A percentile compares a stretch with the other conserved stretches of the same genome.
These are phyloP conservation scores for Syrrhaptes paradoxus DNA, from an alignment of 2,113 vertebrate species.

Conservation along the genomic window DNA sequence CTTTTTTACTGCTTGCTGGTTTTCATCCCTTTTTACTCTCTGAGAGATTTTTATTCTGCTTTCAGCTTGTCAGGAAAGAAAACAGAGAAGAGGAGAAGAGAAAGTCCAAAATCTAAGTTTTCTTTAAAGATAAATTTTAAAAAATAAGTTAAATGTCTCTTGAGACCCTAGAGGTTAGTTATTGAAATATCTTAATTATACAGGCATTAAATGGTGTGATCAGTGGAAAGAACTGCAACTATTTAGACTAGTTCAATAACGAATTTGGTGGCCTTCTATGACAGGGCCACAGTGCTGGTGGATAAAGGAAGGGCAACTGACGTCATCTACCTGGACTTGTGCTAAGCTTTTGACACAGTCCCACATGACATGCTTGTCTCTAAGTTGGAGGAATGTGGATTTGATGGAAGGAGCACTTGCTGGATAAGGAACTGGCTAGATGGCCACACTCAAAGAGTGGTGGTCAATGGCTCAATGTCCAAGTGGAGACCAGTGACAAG, in stretches of 20 bases:
- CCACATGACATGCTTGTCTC: too few relatives aligned
- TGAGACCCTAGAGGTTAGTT: neutral
- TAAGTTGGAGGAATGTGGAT: too few relatives aligned
- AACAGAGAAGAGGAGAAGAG: neutral
- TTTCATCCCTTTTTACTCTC: neutral
- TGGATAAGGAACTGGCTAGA: too few relatives aligned
- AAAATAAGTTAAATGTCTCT: neutral
- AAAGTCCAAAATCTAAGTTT: neutral
- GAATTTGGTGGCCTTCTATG: too few relatives aligned
- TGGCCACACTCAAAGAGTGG: too few relatives aligned
- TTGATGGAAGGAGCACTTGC: too few relatives aligned
- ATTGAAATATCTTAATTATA: neutral
- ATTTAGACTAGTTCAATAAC: neutral
- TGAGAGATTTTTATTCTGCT: neutral
- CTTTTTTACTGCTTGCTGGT: rapidly evolving
- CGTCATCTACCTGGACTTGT: too few relatives aligned
- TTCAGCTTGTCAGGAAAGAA: neutral
- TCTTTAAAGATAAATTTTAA: neutral
- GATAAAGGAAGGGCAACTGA: too few relatives aligned
- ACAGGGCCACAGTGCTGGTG: too few relatives aligned
- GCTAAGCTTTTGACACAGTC: too few relatives aligned
- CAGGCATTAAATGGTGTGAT: neutral
- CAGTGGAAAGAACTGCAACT: neutral
- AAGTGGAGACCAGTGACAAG: too few relatives aligned
- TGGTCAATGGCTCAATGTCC: too few relatives aligned